Percentiles rank a stretch among this genome's conserved stretches.
Evolutionary conservation across 2,888 invertebrate genomes (phyloP).

Genomic region (Lissonota sp.): DNA sequence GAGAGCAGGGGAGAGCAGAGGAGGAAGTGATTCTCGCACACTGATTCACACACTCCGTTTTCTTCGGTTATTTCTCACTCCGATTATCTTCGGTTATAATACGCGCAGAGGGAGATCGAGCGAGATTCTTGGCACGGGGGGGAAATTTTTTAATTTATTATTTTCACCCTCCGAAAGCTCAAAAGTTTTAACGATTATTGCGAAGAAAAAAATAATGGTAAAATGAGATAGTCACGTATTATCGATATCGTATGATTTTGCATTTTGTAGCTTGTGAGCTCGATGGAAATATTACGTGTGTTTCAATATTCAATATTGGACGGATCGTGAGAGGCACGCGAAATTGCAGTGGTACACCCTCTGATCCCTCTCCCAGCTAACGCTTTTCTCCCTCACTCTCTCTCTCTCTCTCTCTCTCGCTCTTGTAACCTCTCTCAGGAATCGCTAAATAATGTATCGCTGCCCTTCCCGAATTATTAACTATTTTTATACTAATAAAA

Average conservation of each 20-base stretch:
- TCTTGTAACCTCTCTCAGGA: slow-evolving; percentile 8
- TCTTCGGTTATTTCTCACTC: background rate
- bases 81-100: too few relatives aligned
- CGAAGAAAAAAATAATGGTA: background rate
- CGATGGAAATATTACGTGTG: slow-evolving; percentile 6
- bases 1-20: slow-evolving; percentile 28
- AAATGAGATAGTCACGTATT: background rate
- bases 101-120: too few relatives aligned
- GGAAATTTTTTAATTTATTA: background rate
- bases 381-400: slow-evolving; percentile 22
- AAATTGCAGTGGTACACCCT: slow-evolving; percentile 42
- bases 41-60: slow-evolving; percentile 6
- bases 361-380: slow-evolving; percentile 51
- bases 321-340: slow-evolving; percentile 53
- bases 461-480: slow-evolving; percentile 45
- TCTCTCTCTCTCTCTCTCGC: slow-evolving; percentile 27
- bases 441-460: slow-evolving; percentile 33
- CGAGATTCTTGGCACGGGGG: too few relatives aligned
- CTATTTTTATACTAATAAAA: slow-evolving; percentile 24
- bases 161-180: slow-evolving; percentile 1
- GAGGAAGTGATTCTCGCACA: slow-evolving; percentile 23
- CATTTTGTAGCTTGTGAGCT: slow-evolving; percentile 21
- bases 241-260: slow-evolving; percentile 19
- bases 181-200: background rate
- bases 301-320: slow-evolving; percentile 49